phyloP scores from a whole-genome alignment of 2,113 vertebrate species.

The Helogale parvula region DNA sequence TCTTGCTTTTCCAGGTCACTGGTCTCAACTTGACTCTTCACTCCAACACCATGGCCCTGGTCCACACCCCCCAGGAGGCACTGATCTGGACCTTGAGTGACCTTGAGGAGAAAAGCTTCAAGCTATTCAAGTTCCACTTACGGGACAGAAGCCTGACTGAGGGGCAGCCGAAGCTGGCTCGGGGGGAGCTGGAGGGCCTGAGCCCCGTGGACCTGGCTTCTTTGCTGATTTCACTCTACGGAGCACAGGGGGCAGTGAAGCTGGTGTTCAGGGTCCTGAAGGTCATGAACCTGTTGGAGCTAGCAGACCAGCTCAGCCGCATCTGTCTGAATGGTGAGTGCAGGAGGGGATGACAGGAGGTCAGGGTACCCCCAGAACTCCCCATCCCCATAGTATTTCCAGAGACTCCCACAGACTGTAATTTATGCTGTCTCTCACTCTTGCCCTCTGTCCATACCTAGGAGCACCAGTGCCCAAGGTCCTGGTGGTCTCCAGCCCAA shows the following conservation, averaged over 20 bases:
- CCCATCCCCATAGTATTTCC: not conserved
- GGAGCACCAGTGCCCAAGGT: not conserved
- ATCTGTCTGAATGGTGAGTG: constrained; percentile 62
- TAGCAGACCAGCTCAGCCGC: not conserved
- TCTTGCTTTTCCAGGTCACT: not conserved
- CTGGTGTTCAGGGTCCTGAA: not conserved
- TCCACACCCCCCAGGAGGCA: not conserved
- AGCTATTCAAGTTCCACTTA: constrained; percentile 65
- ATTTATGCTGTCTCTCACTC: not conserved
- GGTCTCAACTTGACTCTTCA: not conserved
- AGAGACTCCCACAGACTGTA: not conserved
- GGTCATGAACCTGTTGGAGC: constrained; percentile 49
- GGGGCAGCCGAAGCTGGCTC: not conserved
- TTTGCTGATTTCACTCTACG: not conserved
- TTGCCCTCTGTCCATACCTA: not conserved
- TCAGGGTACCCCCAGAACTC: not conserved
- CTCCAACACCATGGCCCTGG: not conserved
- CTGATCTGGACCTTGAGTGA: constrained; percentile 51
- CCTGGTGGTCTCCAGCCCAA: not conserved
- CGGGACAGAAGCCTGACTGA: not conserved
- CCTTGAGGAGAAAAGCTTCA: constrained; percentile 60
- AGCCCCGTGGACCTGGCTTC: not conserved
- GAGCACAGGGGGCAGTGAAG: constrained; percentile 38
- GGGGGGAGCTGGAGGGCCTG: constrained; percentile 52
- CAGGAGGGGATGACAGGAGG: not conserved